Evolutionary conservation across 2,797 vertebrate genomes (phyloP).

Genomic region (Enteromius radiatus): DNA sequence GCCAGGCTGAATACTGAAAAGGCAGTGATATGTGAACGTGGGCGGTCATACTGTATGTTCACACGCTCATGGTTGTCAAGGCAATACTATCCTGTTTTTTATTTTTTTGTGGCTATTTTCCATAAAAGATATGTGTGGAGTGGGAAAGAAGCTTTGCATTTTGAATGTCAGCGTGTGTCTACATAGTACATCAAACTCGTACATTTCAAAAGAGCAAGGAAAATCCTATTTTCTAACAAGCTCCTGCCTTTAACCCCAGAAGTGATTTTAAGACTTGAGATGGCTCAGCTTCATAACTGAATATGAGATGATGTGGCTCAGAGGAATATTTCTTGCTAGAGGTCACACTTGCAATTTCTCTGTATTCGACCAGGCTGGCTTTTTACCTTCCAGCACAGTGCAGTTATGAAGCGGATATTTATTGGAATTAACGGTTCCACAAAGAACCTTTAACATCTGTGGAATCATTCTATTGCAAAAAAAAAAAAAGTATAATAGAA

Average conservation of each 20-base stretch:
- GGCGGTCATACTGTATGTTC: constrained; percentile 5
- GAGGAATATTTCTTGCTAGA: neutral
- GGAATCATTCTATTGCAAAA: neutral
- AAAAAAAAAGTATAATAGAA: neutral
- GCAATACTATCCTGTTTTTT: constrained; percentile 11
- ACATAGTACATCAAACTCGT: neutral
- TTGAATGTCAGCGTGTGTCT: neutral
- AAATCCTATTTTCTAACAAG: constrained; percentile 3
- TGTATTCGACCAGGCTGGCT: constrained; percentile 57
- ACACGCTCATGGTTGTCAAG: constrained; percentile 31
- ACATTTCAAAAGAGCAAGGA: constrained; percentile 14
- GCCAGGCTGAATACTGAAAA: constrained; percentile 26
- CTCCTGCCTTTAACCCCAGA: neutral
- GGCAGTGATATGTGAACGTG: constrained; percentile 12
- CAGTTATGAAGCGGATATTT: constrained; percentile 59
- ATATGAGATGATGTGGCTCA: constrained; percentile 22
- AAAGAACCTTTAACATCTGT: constrained; percentile 13
- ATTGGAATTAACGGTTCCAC: constrained; percentile 46
- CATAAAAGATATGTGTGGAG: constrained; percentile 4
- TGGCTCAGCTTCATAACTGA: neutral
- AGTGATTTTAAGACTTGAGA: neutral
- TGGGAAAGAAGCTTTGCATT: constrained; percentile 11
- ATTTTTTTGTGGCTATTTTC: neutral
- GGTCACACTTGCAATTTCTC: constrained; percentile 57
- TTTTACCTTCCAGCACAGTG: constrained; percentile 58